Evolutionary conservation across 2,797 vertebrate species (phyloP).

Genomic region (Lacerta agilis): DNA sequence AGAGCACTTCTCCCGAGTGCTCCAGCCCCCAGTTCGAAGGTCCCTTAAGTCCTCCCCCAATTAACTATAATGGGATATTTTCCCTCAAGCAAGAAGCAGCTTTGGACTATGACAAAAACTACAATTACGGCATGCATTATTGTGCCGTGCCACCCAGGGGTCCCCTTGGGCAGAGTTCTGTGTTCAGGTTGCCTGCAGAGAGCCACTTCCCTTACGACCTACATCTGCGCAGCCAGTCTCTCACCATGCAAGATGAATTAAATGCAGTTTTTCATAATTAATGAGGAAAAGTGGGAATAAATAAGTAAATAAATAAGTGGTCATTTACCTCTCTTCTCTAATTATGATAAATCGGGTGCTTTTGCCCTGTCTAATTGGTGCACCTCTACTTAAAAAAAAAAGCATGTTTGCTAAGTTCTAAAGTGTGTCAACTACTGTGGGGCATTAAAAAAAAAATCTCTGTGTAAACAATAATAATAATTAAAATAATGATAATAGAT

Average conservation of each 20-base stretch:
- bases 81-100: conserved; percentile 96
- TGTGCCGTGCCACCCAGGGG: conserved; percentile 91
- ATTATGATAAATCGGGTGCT: conserved; percentile 87
- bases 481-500: not conserved
- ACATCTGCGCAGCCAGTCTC: conserved; percentile 95
- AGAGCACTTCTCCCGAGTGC: conserved; percentile 92
- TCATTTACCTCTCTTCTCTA: conserved; percentile 84
- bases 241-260: conserved; percentile 94
- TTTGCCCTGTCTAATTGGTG: conserved; percentile 80
- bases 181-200: conserved; percentile 96
- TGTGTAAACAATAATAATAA: conserved; percentile 73
- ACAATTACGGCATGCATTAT: conserved; percentile 97
- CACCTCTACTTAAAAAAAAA: conserved; percentile 74
- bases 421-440: conserved; percentile 82
- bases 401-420: conserved; percentile 79
- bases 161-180: conserved; percentile 91
- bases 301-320: conserved; percentile 86
- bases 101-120: conserved; percentile 93
- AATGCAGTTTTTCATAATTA: conserved; percentile 96
- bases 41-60: conserved; percentile 93
- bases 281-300: conserved; percentile 83
- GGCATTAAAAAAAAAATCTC: conserved; percentile 69
- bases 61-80: conserved; percentile 99
- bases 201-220: conserved; percentile 96
- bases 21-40: conserved; percentile 93